A percentile compares a stretch with the other conserved stretches of the same genome.
These are phyloP conservation scores for Smittia aterrima DNA, from an alignment of 2,888 invertebrate species.

Conservation along the genomic window DNA sequence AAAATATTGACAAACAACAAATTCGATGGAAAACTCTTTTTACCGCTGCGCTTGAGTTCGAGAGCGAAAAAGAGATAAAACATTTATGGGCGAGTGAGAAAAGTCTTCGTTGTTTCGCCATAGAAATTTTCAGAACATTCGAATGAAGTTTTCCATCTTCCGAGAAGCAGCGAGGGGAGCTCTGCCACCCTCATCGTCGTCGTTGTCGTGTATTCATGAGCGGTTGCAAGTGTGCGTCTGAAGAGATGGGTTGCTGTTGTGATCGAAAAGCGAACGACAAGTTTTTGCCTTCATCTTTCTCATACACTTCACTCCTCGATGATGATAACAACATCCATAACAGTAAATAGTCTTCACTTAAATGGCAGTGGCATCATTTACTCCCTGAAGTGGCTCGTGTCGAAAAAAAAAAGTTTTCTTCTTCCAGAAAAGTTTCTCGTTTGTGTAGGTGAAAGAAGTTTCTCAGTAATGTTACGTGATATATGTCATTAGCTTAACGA, in stretches of 20 bases:
- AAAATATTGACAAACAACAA: slow-evolving; percentile 25
- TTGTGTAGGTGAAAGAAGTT: slow-evolving; percentile 5
- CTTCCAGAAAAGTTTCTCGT: neutral
- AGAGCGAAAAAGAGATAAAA: slow-evolving; percentile 16
- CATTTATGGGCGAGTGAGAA: neutral
- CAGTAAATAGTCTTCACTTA: slow-evolving; percentile 19
- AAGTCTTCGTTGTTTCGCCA: neutral
- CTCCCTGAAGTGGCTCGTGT: neutral
- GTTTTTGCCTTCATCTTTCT: slow-evolving; percentile 1
- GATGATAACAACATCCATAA: slow-evolving; percentile 22
- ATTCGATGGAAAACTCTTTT: slow-evolving; percentile 25
- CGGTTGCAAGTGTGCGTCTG: neutral
- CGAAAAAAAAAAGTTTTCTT: neutral
- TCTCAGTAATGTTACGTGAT: neutral
- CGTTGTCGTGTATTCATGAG: neutral
- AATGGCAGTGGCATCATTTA: slow-evolving; percentile 3
- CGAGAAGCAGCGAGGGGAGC: neutral
- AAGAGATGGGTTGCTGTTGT: neutral
- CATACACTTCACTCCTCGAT: neutral
- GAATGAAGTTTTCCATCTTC: neutral
- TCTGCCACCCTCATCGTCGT: neutral
- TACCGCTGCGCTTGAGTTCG: neutral
- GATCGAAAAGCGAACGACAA: slow-evolving; percentile 19
- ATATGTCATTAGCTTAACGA: slow-evolving; percentile 17
- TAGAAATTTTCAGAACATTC: neutral